These are phyloP conservation scores for Catagonus wagneri DNA, from an alignment of 2,113 vertebrate species.

Conservation along the genomic window DNA sequence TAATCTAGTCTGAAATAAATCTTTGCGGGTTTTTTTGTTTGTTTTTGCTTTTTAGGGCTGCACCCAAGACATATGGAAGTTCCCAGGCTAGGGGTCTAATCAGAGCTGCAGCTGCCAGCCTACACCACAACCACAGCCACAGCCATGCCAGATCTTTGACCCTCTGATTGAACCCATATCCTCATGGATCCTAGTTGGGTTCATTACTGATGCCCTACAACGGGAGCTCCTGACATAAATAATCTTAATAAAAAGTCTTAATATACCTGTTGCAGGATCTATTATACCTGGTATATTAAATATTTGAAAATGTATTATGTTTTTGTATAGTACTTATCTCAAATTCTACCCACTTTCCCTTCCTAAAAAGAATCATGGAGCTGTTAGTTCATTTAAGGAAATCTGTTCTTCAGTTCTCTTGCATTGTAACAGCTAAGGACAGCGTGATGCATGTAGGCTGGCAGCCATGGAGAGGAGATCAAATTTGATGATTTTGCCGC, in stretches of 20 bases:
- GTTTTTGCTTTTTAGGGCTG: too few species aligned
- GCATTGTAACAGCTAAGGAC: background rate
- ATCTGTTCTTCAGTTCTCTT: background rate
- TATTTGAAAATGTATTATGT: slow-evolving; percentile 17
- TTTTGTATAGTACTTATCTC: background rate
- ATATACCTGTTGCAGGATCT: background rate
- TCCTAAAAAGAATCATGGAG: background rate
- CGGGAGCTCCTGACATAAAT: background rate
- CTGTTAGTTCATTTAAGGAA: slow-evolving; percentile 38
- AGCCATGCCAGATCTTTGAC: too few species aligned
- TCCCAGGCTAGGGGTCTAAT: too few species aligned
- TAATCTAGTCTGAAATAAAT: slow-evolving; percentile 41
- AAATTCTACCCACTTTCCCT: slow-evolving; percentile 15
- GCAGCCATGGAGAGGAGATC: background rate
- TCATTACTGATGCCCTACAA: too few species aligned
- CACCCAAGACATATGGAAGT: too few species aligned
- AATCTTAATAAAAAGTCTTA: background rate
- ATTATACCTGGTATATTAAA: background rate
- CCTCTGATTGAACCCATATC: too few species aligned
- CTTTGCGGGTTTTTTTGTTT: too few species aligned
- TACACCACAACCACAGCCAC: too few species aligned
- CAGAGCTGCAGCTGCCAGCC: too few species aligned
- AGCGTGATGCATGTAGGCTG: background rate
- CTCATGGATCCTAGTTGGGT: too few species aligned
- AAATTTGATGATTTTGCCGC: background rate